Percentiles rank a stretch among this genome's conserved stretches.
phyloP scores from a whole-genome alignment of 2,888 invertebrate genomes.

The Stenodema calcarata region DNA sequence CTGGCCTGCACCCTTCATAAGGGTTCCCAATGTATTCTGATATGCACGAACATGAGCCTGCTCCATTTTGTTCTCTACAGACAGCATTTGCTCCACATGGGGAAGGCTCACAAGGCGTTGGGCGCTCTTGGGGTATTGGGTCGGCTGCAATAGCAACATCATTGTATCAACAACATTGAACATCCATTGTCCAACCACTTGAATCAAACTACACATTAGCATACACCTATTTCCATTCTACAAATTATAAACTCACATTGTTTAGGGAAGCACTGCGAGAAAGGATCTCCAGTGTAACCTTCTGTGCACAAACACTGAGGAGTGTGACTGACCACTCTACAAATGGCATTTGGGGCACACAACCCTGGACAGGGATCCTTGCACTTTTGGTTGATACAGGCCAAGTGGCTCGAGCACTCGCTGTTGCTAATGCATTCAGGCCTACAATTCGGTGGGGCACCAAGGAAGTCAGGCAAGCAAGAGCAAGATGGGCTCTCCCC shows the following conservation, averaged over 20 bases:
- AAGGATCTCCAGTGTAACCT: slow-evolving; percentile 70
- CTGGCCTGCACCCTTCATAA: slow-evolving; percentile 77
- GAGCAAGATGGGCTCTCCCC: slow-evolving; percentile 61
- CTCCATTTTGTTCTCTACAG: slow-evolving; percentile 64
- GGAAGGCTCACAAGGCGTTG: slow-evolving; percentile 68
- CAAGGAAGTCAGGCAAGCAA: slow-evolving; percentile 61
- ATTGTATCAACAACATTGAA: neutral
- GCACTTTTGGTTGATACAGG: slow-evolving; percentile 78
- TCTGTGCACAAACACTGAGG: slow-evolving; percentile 74
- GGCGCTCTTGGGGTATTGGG: slow-evolving; percentile 62
- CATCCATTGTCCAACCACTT: slow-evolving; percentile 35
- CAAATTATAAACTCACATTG: slow-evolving; percentile 55
- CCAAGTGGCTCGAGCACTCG: slow-evolving; percentile 73
- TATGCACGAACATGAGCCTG: slow-evolving; percentile 71
- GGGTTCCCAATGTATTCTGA: slow-evolving; percentile 78
- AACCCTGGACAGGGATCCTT: slow-evolving; percentile 77
- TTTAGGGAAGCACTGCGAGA: slow-evolving; percentile 64
- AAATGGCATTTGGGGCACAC: slow-evolving; percentile 81
- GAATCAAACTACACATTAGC: neutral
- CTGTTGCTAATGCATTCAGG: slow-evolving; percentile 77
- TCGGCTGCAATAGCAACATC: slow-evolving; percentile 45
- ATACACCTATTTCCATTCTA: neutral
- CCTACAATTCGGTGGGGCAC: slow-evolving; percentile 59
- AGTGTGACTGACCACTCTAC: slow-evolving; percentile 77
- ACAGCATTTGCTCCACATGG: slow-evolving; percentile 69